Evolutionary conservation across 2,888 invertebrate genomes (phyloP).

Genomic region (Xanthia icteritia): DNA sequence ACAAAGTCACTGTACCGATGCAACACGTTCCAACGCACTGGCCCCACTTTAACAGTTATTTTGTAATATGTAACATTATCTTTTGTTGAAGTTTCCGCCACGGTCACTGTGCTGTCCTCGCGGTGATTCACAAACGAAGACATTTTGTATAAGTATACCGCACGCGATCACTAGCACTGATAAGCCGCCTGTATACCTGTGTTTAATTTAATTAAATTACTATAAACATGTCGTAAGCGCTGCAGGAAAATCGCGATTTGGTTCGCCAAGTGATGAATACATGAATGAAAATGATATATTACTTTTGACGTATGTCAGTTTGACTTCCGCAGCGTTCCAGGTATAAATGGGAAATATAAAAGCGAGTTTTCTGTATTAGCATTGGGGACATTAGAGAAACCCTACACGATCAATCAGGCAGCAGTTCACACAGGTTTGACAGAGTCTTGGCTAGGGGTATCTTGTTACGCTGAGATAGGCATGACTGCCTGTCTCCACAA

Average conservation of each 20-base stretch:
- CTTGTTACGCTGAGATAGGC: not conserved
- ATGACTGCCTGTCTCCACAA: too few species aligned
- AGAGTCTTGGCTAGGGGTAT: not conserved
- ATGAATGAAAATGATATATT: conserved; percentile 39
- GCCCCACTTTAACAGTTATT: conserved; percentile 93
- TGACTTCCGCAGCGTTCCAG: conserved; percentile 22
- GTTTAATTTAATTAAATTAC: conserved; percentile 41
- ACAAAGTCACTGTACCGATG: conserved; percentile 97
- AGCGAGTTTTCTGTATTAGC: not conserved
- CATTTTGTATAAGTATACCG: conserved; percentile 86
- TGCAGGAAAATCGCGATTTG: conserved; percentile 32
- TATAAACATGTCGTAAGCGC: conserved; percentile 40
- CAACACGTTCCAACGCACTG: conserved; percentile 95
- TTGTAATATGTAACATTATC: conserved; percentile 93
- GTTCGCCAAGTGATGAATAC: conserved; percentile 8
- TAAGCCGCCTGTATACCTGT: conserved; percentile 32
- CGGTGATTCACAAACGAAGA: conserved; percentile 93
- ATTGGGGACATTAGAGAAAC: too few species aligned
- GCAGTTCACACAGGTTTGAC: too few species aligned
- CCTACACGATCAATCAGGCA: not conserved
- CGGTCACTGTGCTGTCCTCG: conserved; percentile 92
- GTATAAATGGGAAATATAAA: not conserved
- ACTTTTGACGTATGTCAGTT: conserved; percentile 14
- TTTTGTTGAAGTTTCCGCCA: conserved; percentile 92
- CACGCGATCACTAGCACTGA: conserved; percentile 34